Evolutionary conservation across 2,888 invertebrate genomes (phyloP).

Genomic region (Hololepta plana): DNA sequence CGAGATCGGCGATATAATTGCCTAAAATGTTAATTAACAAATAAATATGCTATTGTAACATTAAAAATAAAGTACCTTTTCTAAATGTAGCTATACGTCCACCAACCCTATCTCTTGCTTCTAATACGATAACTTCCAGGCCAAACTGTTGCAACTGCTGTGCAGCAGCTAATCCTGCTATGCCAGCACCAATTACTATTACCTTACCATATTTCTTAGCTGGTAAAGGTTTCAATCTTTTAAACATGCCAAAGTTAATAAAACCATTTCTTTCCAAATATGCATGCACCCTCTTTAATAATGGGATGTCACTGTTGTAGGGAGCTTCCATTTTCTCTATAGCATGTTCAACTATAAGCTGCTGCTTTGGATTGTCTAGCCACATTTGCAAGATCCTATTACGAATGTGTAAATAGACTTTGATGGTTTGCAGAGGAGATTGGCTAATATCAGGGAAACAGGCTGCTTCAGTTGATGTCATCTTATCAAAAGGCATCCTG

Average conservation of each 20-base stretch:
- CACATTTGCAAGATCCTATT: slow-evolving; percentile 85
- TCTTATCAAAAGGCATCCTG: slow-evolving; percentile 81
- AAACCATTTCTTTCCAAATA: slow-evolving; percentile 91
- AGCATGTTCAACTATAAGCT: slow-evolving; percentile 66
- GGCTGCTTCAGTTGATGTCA: slow-evolving; percentile 84
- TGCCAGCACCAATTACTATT: slow-evolving; percentile 57
- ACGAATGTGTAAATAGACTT: slow-evolving; percentile 80
- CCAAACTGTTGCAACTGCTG: slow-evolving; percentile 91
- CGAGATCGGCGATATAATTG: slow-evolving; percentile 46
- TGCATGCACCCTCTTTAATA: slow-evolving; percentile 72
- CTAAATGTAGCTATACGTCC: slow-evolving; percentile 93
- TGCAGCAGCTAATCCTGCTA: slow-evolving; percentile 87
- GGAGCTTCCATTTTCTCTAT: slow-evolving; percentile 74
- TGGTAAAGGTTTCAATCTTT: slow-evolving; percentile 57
- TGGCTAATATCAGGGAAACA: slow-evolving; percentile 85
- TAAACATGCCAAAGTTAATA: slow-evolving; percentile 95
- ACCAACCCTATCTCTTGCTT: slow-evolving; percentile 84
- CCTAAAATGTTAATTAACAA: too few relatives aligned
- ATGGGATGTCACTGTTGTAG: slow-evolving; percentile 76
- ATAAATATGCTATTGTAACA: neutral
- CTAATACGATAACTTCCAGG: slow-evolving; percentile 80
- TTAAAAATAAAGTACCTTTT: slow-evolving; percentile 42
- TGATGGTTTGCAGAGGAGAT: slow-evolving; percentile 58
- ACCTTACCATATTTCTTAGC: slow-evolving; percentile 44
- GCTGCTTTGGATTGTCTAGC: slow-evolving; percentile 89